Evolutionary conservation across 2,113 vertebrate genomes (phyloP).

Genomic region (Trogon surrucura): DNA sequence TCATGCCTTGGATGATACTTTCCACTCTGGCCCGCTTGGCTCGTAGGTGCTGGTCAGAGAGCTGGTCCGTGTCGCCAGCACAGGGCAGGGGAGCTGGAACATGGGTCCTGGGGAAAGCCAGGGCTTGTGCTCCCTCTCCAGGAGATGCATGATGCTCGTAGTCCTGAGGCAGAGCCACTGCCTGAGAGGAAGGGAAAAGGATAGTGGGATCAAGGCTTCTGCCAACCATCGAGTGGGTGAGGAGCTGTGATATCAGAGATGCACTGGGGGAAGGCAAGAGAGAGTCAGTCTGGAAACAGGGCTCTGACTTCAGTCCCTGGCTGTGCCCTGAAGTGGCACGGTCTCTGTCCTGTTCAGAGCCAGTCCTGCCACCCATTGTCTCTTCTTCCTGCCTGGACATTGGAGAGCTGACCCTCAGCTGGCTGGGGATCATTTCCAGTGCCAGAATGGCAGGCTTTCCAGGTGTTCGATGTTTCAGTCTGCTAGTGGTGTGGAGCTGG

Average conservation of each 20-base stretch:
- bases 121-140: constrained; percentile 64
- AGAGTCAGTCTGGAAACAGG: constrained; percentile 76
- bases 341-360: constrained; percentile 72
- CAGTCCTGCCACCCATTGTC: constrained; percentile 73
- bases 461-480: neutral
- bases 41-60: constrained; percentile 78
- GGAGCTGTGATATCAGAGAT: constrained; percentile 82
- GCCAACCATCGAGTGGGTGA: constrained; percentile 74
- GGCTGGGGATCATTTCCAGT: neutral
- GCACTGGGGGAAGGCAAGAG: constrained; percentile 72
- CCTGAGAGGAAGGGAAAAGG: constrained; percentile 71
- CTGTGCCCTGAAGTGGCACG: constrained; percentile 54
- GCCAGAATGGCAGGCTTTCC: neutral
- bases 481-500: neutral
- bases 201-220: constrained; percentile 73
- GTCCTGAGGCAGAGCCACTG: constrained; percentile 69
- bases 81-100: constrained; percentile 36
- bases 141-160: constrained; percentile 66
- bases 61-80: constrained; percentile 70
- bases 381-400: neutral
- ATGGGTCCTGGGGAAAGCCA: constrained; percentile 41
- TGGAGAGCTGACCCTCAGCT: neutral
- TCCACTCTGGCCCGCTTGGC: constrained; percentile 93
- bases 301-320: constrained; percentile 68
- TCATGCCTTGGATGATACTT: constrained; percentile 91